Evolutionary conservation across 2,113 vertebrate species (phyloP).

Genomic region (pig (Sus scrofa)): DNA sequence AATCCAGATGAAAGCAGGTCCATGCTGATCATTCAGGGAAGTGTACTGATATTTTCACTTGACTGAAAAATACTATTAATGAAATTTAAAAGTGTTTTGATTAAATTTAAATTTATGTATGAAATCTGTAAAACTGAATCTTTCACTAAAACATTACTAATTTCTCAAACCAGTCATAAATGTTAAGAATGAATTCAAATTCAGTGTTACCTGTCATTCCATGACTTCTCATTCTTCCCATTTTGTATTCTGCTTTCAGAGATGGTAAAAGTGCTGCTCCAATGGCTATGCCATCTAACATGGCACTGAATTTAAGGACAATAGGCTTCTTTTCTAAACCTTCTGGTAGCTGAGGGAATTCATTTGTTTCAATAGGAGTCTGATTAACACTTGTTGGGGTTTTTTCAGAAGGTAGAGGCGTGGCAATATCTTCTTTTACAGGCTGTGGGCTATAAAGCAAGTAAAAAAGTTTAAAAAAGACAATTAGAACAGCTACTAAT

Average conservation of each 20-base stretch:
- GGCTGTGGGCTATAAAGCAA: conserved; percentile 90
- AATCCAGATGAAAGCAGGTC: not conserved
- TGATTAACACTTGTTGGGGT: conserved; percentile 96
- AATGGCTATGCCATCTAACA: conserved; percentile 98
- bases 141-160: conserved; percentile 10
- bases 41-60: not conserved
- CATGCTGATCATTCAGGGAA: not conserved
- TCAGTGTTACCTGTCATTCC: conserved; percentile 95
- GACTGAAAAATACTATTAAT: not conserved
- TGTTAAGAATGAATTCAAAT: not conserved
- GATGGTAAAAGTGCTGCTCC: conserved; percentile 97
- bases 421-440: conserved; percentile 94
- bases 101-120: conserved; percentile 21
- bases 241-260: conserved; percentile 98
- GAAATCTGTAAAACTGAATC: not conserved
- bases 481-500: not conserved
- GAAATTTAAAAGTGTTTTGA: not conserved
- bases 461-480: not conserved
- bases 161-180: not conserved
- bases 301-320: conserved; percentile 99
- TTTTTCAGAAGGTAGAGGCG: conserved; percentile 95
- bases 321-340: conserved; percentile 99
- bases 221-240: conserved; percentile 98
- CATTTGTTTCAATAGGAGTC: conserved; percentile 96
- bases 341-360: conserved; percentile 98